Percentiles rank a stretch among this genome's conserved stretches.
These are phyloP conservation scores for Drosophila kepulauana DNA, from an alignment of 1,140 invertebrate genomes.

Conservation along the genomic window DNA sequence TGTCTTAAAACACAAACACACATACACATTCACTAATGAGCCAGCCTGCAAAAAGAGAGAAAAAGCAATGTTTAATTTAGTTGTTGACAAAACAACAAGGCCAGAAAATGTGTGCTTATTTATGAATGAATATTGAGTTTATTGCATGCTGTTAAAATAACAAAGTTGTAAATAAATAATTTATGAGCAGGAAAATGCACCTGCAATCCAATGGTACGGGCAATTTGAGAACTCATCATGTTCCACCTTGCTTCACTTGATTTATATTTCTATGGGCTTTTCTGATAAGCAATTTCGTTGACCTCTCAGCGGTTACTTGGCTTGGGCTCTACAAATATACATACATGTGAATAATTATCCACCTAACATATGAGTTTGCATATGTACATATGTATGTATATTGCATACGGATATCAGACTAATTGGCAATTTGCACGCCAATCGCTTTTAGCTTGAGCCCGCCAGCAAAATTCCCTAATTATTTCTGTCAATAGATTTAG, in stretches of 20 bases:
- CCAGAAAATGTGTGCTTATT: constrained; percentile 25
- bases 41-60: constrained; percentile 41
- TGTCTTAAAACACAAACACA: constrained; percentile 9
- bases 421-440: constrained; percentile 30
- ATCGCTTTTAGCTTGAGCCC: constrained; percentile 25
- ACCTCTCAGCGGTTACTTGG: constrained; percentile 16
- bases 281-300: constrained; percentile 39
- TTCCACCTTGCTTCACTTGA: constrained; percentile 18
- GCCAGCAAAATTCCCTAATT: constrained; percentile 33
- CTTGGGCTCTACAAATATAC: constrained; percentile 6
- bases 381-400: not conserved
- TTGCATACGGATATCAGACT: constrained; percentile 17
- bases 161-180: constrained; percentile 69
- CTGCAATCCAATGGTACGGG: constrained; percentile 9
- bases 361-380: not conserved
- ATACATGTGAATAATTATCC: not conserved
- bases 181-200: constrained; percentile 32
- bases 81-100: constrained; percentile 61
- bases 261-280: constrained; percentile 25
- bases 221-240: not conserved
- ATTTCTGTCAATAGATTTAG: constrained; percentile 43
- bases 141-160: constrained; percentile 59
- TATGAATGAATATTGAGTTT: constrained; percentile 48
- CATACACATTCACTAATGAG: constrained; percentile 42
- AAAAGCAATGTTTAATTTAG: constrained; percentile 69